Conservation (phyloP, 2,888 invertebrate species). For the Strigamia maritima region DNA sequence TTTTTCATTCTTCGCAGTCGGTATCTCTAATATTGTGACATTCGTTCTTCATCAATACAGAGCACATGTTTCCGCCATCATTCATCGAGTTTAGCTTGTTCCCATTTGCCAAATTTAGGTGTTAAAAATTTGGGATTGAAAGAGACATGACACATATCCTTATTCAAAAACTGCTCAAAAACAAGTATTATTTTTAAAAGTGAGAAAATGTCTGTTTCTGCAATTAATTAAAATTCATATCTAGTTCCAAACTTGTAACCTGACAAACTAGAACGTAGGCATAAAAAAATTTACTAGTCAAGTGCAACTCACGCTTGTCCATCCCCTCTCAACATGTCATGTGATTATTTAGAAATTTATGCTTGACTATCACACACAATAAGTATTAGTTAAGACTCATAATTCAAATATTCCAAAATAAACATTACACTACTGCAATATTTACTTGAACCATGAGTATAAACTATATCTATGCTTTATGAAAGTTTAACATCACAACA, state of each 20-base stretch:
- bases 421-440: too few relatives aligned
- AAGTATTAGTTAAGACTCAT: not conserved
- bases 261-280: not conserved
- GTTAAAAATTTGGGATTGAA: not conserved
- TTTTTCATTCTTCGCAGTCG: not conserved
- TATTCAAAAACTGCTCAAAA: not conserved
- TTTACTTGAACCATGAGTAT: too few relatives aligned
- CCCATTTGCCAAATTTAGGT: not conserved
- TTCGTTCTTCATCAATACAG: slow-evolving; percentile 12
- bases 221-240: not conserved
- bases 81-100: slow-evolving; percentile 17
- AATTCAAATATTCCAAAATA: not conserved
- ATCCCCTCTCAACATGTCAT: not conserved
- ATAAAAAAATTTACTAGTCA: slow-evolving; percentile 18
- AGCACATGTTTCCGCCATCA: slow-evolving; percentile 9
- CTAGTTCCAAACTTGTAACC: not conserved
- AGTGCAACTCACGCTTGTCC: not conserved
- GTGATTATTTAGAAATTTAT: not conserved
- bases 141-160: not conserved
- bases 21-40: slow-evolving; percentile 1
- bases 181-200: not conserved
- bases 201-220: not conserved
- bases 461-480: too few relatives aligned
- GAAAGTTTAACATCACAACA: too few relatives aligned
- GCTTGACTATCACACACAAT: not conserved